Conservation (phyloP, 2,888 invertebrate species). For the Acanthopleura granulata region DNA sequence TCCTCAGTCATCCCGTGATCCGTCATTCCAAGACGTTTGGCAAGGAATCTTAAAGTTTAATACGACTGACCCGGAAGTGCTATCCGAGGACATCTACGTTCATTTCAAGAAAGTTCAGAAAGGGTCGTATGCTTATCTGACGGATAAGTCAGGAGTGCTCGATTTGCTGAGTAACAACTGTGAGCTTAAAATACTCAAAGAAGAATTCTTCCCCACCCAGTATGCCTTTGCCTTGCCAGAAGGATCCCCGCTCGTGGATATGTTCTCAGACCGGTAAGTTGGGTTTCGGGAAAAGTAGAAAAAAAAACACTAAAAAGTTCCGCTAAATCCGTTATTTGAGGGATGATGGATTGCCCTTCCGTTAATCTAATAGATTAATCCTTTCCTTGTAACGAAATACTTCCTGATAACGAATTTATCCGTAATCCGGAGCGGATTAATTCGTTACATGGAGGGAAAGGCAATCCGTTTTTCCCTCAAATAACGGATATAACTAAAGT, state of each 20-base stretch:
- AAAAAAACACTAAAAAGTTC: no score
- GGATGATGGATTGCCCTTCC: no score
- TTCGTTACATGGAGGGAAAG: no score
- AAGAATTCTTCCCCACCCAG: conserved; percentile 14
- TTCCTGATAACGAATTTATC: no score
- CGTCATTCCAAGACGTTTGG: not conserved
- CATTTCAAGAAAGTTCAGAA: not conserved
- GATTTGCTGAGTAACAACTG: not conserved
- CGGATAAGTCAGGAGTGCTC: conserved; percentile 7
- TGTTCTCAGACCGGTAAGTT: conserved; percentile 13
- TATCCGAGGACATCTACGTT: not conserved
- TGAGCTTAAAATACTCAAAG: not conserved
- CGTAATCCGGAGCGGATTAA: no score
- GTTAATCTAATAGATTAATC: no score
- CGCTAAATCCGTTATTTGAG: no score
- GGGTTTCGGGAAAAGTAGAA: no score
- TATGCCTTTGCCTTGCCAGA: conserved; percentile 13
- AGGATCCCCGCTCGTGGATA: conserved; percentile 11
- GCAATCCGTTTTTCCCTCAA: no score
- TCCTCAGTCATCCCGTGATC: not conserved
- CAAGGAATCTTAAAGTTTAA: conserved; percentile 5
- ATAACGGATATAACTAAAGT: no score
- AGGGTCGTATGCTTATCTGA: conserved; percentile 1
- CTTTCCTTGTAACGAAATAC: no score
- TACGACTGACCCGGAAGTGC: not conserved